phyloP scores from a whole-genome alignment of 1,140 invertebrate species.

The Plectrocnemia conspersa region DNA sequence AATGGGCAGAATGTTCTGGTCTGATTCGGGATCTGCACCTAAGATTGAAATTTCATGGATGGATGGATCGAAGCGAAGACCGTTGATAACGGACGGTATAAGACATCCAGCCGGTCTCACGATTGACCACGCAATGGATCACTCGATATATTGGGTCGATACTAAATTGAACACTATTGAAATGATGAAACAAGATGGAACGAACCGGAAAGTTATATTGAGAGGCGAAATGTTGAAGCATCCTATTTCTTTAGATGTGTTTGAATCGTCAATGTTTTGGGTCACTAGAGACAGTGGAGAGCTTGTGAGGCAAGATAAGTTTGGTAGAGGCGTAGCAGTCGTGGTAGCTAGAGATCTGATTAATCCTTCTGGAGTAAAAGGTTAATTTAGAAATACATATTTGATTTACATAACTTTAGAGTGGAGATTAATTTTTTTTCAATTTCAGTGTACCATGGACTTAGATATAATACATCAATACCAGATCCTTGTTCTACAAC shows the following conservation, averaged over 20 bases:
- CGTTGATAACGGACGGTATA: conserved; percentile 73
- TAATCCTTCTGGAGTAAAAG: conserved; percentile 80
- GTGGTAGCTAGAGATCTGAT: conserved; percentile 73
- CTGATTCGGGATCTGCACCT: conserved; percentile 76
- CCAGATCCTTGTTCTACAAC: conserved; percentile 66
- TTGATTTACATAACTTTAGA: conserved; percentile 9
- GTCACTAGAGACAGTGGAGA: conserved; percentile 78
- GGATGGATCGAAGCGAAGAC: conserved; percentile 83
- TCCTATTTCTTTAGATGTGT: conserved; percentile 86
- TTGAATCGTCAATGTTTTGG: conserved; percentile 89
- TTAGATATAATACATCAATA: conserved; percentile 73
- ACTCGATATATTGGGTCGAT: conserved; percentile 93
- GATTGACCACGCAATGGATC: conserved; percentile 86
- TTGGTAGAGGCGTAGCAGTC: conserved; percentile 87
- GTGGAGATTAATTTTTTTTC: conserved; percentile 22
- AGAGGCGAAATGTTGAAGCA: conserved; percentile 69
- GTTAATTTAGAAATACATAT: conserved; percentile 40
- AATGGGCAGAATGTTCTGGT: conserved; percentile 81
- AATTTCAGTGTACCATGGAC: conserved; percentile 66
- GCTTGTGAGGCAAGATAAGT: conserved; percentile 87
- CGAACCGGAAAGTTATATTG: conserved; percentile 67
- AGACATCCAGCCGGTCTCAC: conserved; percentile 81
- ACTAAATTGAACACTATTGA: conserved; percentile 92
- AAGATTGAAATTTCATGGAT: conserved; percentile 92
- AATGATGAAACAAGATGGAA: conserved; percentile 79